Evolutionary conservation across 2,888 invertebrate species (phyloP), one percentile per base, ranked within the genome.

Genomic region (Pammene fasciana): DNA sequence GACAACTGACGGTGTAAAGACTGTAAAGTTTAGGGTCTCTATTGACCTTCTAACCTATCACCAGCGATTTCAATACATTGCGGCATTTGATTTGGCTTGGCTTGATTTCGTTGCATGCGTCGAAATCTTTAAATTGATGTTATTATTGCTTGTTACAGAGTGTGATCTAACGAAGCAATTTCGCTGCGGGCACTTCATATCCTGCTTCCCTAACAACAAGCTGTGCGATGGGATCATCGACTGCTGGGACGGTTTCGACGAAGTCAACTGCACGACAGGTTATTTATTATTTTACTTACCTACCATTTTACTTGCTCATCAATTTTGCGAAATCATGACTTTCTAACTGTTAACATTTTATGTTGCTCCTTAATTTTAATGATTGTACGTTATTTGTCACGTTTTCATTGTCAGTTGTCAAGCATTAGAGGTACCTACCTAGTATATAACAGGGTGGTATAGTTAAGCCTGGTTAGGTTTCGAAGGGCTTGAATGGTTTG

Each of bases 241-340:
- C 82, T 96, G 96, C 81, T 96, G 96, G 96, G 96, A 96, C 83
- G 95, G 95, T 67, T 93, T 93, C 48, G 96, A 96, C 80, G 96
- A 96, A 93, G 87, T 94, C 43, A 94, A 95, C 83, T 96, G 96
- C 83, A 94, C 94, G 60, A 86, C 90, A 82, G 94, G 95, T 68
- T 95, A 87, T 61, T 50, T 57, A 57, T 57, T 43, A 59, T 13
- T 45, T 59, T n/a, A 9, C 9, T n/a, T 57, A 3, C 38, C 36
- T 85, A 87, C 60, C 56, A 55, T 36, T 60, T 65, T 62, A 73
- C 64, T 0, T 65, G 13, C 54, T n/a, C 41, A 56, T 55, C 59
- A 41, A 38, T 61, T 72, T 62, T 56, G 41, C 64, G 56, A 71
- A 67, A 41, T 56, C 34, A 46, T 65, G n/a, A 52, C 18, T 43